Base-by-base conservation (phyloP, 2,797 vertebrate species). In the Alauda arvensis region DNA sequence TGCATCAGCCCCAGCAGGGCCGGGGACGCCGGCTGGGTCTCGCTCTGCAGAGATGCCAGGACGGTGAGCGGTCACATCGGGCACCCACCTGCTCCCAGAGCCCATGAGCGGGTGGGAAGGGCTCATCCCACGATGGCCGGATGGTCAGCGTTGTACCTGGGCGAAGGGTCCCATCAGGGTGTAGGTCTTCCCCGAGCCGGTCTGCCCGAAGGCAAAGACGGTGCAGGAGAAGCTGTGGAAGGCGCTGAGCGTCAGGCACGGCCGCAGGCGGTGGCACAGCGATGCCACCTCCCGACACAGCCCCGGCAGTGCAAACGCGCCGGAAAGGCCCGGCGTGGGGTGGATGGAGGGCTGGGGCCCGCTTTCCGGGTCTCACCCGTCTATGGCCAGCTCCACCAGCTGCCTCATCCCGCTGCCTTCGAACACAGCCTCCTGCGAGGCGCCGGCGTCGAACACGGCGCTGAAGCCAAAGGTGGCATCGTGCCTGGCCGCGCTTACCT, bases 201-300 rank as follows among this genome's bases (percentile, higher is more conserved):
- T 97, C 93, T 97, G 97, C 43, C 97, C 97, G 12, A 97, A 97
- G 46, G 97, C 96, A 87, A 97, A 97, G 77, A 97, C 87, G 0
- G 97, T 97, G 91, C 97, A 97, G 75, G 97, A 96, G 93, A 96
- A 97, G 57, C 97, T 97, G 94, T 1, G 37, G 84, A 10, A 42
- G 65, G 75, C 63, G 90, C 59, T 4, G 88, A 84, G 71, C 45
- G 19, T 93, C 69, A 45, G 87, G 79, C 57, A 8, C 0, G 26
- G 79, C 51, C 46, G 6, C 57, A 2, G 70, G 86, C 5, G 2
- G 75, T n/a, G 84, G 88, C 70, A 79, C 66, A 43, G 69, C 28
- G 82, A 16, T 88, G 93, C 94, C 94, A 93, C 71, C 93, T 93
- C 72, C 88, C 4, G 91, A 88, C 90, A 59, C 5, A 2, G 46